These are phyloP conservation scores for Chaetops frenatus DNA, from an alignment of 2,113 vertebrate genomes.

Conservation along the genomic window DNA sequence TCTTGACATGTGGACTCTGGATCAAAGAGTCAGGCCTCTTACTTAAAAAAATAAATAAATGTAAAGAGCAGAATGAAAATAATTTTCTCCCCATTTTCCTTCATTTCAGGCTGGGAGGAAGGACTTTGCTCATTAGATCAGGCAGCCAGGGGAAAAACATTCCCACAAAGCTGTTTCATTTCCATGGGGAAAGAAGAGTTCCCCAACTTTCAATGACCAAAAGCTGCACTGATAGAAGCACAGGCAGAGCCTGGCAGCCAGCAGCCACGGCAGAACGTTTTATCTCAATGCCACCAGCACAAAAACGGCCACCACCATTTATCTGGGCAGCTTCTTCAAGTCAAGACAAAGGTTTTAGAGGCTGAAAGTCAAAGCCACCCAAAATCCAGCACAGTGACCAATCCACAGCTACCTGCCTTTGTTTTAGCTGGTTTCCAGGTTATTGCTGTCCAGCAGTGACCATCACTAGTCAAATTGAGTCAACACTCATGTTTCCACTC, in stretches of 20 bases:
- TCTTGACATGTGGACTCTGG: neutral
- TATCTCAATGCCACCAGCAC: neutral
- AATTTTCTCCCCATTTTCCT: neutral
- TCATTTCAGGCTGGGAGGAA: neutral
- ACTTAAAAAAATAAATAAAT: neutral
- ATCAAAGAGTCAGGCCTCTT: neutral
- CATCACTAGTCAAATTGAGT: rapidly evolving
- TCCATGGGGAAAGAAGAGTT: neutral
- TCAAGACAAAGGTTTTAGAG: neutral
- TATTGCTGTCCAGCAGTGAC: rapidly evolving
- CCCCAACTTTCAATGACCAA: rapidly evolving
- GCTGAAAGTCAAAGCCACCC: neutral
- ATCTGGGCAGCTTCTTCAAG: neutral
- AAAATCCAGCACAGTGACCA: neutral
- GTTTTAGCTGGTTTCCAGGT: neutral
- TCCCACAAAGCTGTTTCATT: neutral
- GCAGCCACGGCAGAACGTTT: neutral
- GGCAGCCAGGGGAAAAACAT: neutral
- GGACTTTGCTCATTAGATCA: neutral
- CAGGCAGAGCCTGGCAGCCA: neutral
- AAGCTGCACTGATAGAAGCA: neutral
- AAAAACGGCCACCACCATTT: neutral
- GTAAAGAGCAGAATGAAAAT: neutral
- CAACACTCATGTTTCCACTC: neutral
- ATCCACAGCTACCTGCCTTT: neutral